phyloP scores from a whole-genome alignment of 2,797 vertebrate genomes.

The Artibeus jamaicensis region DNA sequence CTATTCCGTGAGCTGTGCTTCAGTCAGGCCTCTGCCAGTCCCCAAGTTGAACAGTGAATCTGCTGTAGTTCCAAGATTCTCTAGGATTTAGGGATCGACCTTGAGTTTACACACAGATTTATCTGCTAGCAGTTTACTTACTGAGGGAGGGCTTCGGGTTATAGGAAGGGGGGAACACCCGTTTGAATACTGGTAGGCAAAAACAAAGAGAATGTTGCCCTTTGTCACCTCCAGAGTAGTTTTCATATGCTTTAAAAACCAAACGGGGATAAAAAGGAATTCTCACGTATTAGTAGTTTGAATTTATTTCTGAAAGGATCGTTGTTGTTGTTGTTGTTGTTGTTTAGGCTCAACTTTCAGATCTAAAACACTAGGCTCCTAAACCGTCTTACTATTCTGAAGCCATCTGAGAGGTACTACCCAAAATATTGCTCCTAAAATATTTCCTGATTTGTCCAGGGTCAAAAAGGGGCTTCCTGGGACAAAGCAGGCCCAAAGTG shows the following conservation, averaged over 20 bases:
- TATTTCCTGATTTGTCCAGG: neutral
- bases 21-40: neutral
- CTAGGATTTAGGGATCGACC: neutral
- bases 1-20: neutral
- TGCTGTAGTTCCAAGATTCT: neutral
- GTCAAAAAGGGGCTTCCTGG: neutral
- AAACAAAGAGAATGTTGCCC: neutral
- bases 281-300: neutral
- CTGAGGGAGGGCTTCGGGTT: neutral
- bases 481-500: neutral
- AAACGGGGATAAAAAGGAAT: neutral
- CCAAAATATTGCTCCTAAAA: neutral
- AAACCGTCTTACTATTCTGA: neutral
- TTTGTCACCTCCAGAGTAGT: neutral
- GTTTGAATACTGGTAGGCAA: constrained; percentile 3
- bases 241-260: neutral
- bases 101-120: neutral
- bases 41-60: neutral
- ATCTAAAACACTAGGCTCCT: neutral
- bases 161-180: neutral
- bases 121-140: neutral
- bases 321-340: neutral
- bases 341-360: neutral
- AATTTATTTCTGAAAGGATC: constrained; percentile 20
- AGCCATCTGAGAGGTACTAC: neutral